Evolutionary conservation across 2,797 vertebrate genomes (phyloP).

Genomic region (Enteromius anoplus): DNA sequence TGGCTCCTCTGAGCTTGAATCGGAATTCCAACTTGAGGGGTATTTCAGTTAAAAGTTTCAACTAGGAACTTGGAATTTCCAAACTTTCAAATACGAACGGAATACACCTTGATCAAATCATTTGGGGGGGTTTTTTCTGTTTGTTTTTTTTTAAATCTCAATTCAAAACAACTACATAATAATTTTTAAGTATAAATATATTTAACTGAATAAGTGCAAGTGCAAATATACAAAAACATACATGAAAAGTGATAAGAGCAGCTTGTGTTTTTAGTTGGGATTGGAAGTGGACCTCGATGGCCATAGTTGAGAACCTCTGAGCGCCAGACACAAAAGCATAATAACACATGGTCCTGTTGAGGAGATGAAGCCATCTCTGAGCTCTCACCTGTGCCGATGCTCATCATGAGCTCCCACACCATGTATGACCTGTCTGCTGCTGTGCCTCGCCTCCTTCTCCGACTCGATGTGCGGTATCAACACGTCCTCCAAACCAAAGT

Average conservation of each 20-base stretch:
- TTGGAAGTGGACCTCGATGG: neutral
- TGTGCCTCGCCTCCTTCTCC: slow-evolving; percentile 85
- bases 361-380: neutral
- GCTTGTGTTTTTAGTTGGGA: no score
- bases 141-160: no score
- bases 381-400: slow-evolving; percentile 89
- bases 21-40: neutral
- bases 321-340: neutral
- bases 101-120: neutral
- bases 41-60: neutral
- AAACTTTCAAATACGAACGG: neutral
- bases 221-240: no score
- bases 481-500: slow-evolving; percentile 96
- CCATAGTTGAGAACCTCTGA: neutral
- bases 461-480: slow-evolving; percentile 95
- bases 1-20: neutral
- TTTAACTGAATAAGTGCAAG: no score
- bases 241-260: no score
- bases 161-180: no score
- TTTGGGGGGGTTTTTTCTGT: neutral
- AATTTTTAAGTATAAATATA: no score
- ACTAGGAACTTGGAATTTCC: neutral
- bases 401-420: slow-evolving; percentile 90
- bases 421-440: slow-evolving; percentile 88
- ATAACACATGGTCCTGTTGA: neutral